phyloP scores from a whole-genome alignment of 2,888 invertebrate genomes.

The Papilio gigon region DNA sequence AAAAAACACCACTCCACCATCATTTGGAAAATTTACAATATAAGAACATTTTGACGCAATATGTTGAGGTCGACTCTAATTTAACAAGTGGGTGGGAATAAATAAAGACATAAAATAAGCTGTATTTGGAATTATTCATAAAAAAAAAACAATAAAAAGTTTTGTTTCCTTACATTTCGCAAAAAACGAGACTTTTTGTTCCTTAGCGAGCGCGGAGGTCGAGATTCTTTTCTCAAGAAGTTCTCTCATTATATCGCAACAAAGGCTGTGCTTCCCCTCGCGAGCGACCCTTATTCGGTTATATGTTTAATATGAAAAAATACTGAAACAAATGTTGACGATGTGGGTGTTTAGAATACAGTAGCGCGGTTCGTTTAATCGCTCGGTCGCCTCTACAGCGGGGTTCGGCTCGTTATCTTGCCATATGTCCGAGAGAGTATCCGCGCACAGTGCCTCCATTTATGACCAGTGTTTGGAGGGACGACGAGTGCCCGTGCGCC shows the following conservation, averaged over 20 bases:
- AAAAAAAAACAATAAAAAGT: too few relatives aligned
- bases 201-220: slow-evolving; percentile 13
- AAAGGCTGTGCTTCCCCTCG: neutral
- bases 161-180: neutral
- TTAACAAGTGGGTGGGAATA: neutral
- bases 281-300: neutral
- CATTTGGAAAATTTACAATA: neutral
- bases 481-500: slow-evolving; percentile 33
- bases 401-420: slow-evolving; percentile 38
- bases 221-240: slow-evolving; percentile 7
- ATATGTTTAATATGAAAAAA: neutral
- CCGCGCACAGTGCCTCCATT: slow-evolving; percentile 36
- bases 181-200: neutral
- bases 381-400: slow-evolving; percentile 21
- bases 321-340: neutral
- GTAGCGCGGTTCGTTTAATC: slow-evolving; percentile 12
- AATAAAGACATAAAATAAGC: too few relatives aligned
- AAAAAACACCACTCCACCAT: neutral
- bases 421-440: slow-evolving; percentile 37
- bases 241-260: slow-evolving; percentile 11
- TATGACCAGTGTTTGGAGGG: slow-evolving; percentile 33
- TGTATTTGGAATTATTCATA: neutral
- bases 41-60: neutral
- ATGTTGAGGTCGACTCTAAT: neutral
- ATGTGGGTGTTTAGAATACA: slow-evolving; percentile 27